phyloP scores from a whole-genome alignment of 2,888 invertebrate species.

The Apamea sordens region DNA sequence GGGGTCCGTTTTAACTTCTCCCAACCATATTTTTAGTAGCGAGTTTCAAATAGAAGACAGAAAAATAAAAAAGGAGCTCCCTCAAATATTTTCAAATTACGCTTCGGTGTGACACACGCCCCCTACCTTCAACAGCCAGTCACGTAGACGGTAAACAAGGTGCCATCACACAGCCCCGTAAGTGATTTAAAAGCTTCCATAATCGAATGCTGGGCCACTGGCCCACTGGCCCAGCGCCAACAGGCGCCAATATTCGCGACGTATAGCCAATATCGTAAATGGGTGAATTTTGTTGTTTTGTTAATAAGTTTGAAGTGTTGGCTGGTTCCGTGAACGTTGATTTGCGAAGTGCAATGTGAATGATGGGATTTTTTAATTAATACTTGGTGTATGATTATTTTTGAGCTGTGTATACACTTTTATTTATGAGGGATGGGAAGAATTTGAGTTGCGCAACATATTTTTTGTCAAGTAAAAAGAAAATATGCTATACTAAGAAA shows the following conservation, averaged over 20 bases:
- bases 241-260: conserved; percentile 60
- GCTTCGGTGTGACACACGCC: conserved; percentile 46
- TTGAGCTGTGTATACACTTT: not conserved
- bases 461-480: not conserved
- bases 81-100: conserved; percentile 12
- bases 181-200: conserved; percentile 86
- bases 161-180: conserved; percentile 74
- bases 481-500: not conserved
- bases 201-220: conserved; percentile 78
- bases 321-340: conserved; percentile 20
- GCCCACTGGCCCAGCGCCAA: conserved; percentile 73
- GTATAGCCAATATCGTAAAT: conserved; percentile 70
- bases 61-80: not conserved
- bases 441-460: not conserved
- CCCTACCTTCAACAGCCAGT: conserved; percentile 27
- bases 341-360: conserved; percentile 23
- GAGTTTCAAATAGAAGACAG: too few species aligned
- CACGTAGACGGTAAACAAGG: conserved; percentile 77
- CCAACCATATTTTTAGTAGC: not conserved
- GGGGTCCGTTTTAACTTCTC: too few species aligned
- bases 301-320: conserved; percentile 29
- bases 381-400: not conserved
- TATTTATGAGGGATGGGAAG: not conserved
- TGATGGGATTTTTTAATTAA: conserved; percentile 15
- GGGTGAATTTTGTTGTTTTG: conserved; percentile 66